phyloP scores from a whole-genome alignment of 2,888 invertebrate species.

The Aleiodes alternator region DNA sequence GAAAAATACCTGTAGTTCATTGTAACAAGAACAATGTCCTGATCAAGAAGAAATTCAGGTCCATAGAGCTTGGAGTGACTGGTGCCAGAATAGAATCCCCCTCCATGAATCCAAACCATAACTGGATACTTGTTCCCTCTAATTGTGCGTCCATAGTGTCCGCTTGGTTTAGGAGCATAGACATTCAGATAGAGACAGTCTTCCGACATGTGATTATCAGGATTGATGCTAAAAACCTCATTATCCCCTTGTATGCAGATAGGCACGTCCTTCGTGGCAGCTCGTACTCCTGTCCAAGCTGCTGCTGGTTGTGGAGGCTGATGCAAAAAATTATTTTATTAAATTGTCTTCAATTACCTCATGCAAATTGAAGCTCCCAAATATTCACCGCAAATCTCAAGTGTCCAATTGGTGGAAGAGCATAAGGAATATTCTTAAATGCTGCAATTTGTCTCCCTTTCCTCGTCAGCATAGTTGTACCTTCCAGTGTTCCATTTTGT shows the following conservation, averaged over 20 bases:
- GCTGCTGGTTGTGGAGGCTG: slow-evolving; percentile 81
- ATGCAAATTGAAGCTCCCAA: background rate
- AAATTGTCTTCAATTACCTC: background rate
- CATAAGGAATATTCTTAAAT: slow-evolving; percentile 80
- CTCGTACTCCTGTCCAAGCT: slow-evolving; percentile 80
- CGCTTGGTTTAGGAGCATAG: slow-evolving; percentile 78
- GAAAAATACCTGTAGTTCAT: slow-evolving; percentile 55
- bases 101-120: slow-evolving; percentile 36
- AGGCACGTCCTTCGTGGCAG: slow-evolving; percentile 81
- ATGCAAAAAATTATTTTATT: background rate
- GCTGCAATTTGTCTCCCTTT: slow-evolving; percentile 78
- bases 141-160: slow-evolving; percentile 70
- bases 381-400: slow-evolving; percentile 78
- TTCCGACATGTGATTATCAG: slow-evolving; percentile 74
- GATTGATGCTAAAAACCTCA: slow-evolving; percentile 79
- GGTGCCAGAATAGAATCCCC: slow-evolving; percentile 29
- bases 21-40: slow-evolving; percentile 81
- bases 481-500: slow-evolving; percentile 76
- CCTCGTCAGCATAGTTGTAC: slow-evolving; percentile 77
- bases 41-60: slow-evolving; percentile 81
- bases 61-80: slow-evolving; percentile 77
- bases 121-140: slow-evolving; percentile 77
- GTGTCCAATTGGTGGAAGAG: slow-evolving; percentile 78
- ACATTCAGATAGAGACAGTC: slow-evolving; percentile 91
- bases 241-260: slow-evolving; percentile 86